Evolutionary conservation across 2,888 invertebrate genomes (phyloP).

Genomic region (Drosophila pseudotalamancana): DNA sequence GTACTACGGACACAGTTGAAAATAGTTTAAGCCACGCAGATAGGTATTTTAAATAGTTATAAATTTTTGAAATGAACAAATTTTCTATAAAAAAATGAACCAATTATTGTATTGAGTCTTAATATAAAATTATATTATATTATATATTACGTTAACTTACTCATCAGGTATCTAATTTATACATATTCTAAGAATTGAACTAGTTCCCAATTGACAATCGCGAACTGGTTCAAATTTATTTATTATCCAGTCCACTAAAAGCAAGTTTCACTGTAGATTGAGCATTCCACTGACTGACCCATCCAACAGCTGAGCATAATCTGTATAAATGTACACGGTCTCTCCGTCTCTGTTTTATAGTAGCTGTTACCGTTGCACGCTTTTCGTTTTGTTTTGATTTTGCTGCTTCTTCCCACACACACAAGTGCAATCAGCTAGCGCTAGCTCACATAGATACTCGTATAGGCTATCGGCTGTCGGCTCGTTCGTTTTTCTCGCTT

Average conservation of each 20-base stretch:
- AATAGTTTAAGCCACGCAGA: no score
- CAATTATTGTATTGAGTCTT: background rate
- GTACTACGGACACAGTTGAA: no score
- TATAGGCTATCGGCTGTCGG: constrained; percentile 8
- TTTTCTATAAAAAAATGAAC: background rate
- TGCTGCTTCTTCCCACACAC: constrained; percentile 58
- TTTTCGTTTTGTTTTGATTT: constrained; percentile 78
- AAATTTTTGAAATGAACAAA: background rate
- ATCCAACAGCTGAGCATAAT: constrained; percentile 38
- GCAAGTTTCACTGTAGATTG: constrained; percentile 14
- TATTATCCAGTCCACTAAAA: background rate
- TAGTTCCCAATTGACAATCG: background rate
- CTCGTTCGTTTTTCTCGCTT: constrained; percentile 47
- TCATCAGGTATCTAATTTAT: background rate
- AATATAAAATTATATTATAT: no score
- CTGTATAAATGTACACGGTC: background rate
- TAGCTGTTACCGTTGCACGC: constrained; percentile 66
- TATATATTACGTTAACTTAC: no score
- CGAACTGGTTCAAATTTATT: background rate
- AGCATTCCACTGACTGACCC: constrained; percentile 21
- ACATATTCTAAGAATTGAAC: background rate
- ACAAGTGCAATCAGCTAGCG: constrained; percentile 6
- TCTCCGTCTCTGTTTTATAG: constrained; percentile 18
- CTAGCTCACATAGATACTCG: constrained; percentile 40
- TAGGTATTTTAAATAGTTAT: no score